Percentiles rank a stretch among this genome's conserved stretches.
Conservation (phyloP, 2,888 invertebrate genomes). For the Conchocele bisecta region DNA sequence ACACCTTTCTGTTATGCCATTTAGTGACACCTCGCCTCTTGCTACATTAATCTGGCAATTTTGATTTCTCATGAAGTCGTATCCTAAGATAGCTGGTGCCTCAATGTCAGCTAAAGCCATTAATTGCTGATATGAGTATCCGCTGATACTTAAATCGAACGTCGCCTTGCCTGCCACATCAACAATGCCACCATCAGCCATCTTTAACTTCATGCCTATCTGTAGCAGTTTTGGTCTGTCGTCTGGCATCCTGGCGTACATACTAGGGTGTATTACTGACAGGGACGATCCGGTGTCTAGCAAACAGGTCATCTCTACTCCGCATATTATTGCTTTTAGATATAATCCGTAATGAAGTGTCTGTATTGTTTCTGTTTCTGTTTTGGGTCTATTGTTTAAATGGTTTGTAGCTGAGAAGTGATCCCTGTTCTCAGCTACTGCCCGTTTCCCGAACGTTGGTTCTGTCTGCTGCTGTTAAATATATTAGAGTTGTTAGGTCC, state of each 20-base stretch:
- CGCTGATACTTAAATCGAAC: background rate
- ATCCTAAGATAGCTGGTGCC: slow-evolving; percentile 5
- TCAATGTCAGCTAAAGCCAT: slow-evolving; percentile 6
- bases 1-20: slow-evolving; percentile 1
- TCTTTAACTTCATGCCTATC: background rate
- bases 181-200: slow-evolving; percentile 3
- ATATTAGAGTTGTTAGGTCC: no score
- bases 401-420: background rate
- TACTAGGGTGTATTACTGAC: background rate
- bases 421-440: background rate
- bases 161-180: background rate
- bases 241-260: background rate
- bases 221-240: background rate
- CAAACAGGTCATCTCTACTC: background rate
- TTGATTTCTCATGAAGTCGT: slow-evolving; percentile 2
- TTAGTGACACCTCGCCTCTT: background rate
- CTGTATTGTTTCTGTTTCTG: background rate
- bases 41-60: slow-evolving; percentile 7
- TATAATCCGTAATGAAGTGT: background rate
- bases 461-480: background rate
- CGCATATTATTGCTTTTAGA: background rate
- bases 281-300: slow-evolving; percentile 5
- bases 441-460: slow-evolving; percentile 6
- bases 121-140: background rate
- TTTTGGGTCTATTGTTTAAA: no score